Base-by-base conservation (phyloP, 2,113 vertebrate genomes). In the Hirundichthys speculiger region DNA sequence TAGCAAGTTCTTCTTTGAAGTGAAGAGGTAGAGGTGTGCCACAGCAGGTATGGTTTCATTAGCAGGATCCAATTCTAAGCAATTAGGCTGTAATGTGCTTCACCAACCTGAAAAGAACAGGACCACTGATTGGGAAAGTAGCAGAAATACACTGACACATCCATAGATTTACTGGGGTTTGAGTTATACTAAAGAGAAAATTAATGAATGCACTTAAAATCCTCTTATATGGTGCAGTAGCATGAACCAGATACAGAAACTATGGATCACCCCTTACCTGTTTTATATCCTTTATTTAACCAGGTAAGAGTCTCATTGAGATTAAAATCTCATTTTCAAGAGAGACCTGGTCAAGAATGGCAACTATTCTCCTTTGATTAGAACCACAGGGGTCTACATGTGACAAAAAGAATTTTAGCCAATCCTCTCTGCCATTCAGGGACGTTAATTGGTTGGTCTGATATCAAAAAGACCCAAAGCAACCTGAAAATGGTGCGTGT, bases 61-160 rank as follows among this genome's bases (percentile, higher is more conserved):
- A 84, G 73, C 63, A 65, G 85, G 90, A 88, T 91, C 92, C 87
- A 92, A 93, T 94, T 92, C 83, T 90, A 91, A 90, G 88, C 86
- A 92, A 93, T 95, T 94, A 93, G 63, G 66, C 61, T 46, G 63
- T 89, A 93, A 91, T 93, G 91, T 90, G 90, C 68, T 84, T 90
- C 83, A 88, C 91, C 90, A 93, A 91, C 61, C 86, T 70, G 87
- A 90, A 45, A 87, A 88, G 83, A 92, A 87, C 2, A n/a, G 79
- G 65, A 63, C 79, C 78, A 69, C 70, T 86, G 82, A 90, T 82
- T 90, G 59, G 69, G 48, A 18, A 65, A 73, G 73, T 43, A 59
- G 64, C 46, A 18, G 38, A 57, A 75, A 68, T 73, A 56, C 70
- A 91, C 73, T 61, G 71, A 64, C 66, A 87, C 78, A 69, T n/a